These are phyloP conservation scores for Papilio protenor DNA, from an alignment of 2,888 invertebrate species.

Conservation along the genomic window DNA sequence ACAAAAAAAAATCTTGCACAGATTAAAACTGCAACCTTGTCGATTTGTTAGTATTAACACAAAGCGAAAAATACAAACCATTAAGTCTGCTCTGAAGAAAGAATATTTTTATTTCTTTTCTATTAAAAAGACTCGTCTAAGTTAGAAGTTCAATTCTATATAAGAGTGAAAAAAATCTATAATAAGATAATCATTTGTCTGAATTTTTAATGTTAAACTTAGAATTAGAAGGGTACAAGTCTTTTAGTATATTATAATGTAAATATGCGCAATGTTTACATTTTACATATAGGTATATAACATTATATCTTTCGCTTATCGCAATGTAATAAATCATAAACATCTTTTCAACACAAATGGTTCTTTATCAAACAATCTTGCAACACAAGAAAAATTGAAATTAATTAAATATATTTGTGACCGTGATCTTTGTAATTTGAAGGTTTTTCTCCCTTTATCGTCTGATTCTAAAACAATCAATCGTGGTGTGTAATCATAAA, in stretches of 20 bases:
- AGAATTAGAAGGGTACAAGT: neutral
- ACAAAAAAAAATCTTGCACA: neutral
- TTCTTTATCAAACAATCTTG: conserved; percentile 13
- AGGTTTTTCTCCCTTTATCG: conserved; percentile 1
- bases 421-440: conserved; percentile 20
- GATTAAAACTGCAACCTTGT: neutral
- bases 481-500: neutral
- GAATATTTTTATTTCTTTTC: neutral
- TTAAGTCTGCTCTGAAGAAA: neutral
- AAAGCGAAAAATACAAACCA: neutral
- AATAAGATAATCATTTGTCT: neutral
- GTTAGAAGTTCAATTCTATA: neutral
- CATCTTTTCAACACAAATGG: conserved; percentile 15
- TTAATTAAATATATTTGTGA: conserved; percentile 14
- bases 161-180: neutral
- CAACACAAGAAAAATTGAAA: conserved; percentile 18
- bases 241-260: neutral
- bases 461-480: conserved; percentile 20
- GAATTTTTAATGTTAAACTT: neutral
- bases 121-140: neutral
- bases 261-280: conserved; percentile 12
- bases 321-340: conserved; percentile 16
- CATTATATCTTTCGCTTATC: conserved; percentile 14
- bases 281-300: neutral
- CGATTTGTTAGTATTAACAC: neutral